Evolutionary conservation across 2,113 vertebrate genomes (phyloP).

Genomic region (Archilochus colubris): DNA sequence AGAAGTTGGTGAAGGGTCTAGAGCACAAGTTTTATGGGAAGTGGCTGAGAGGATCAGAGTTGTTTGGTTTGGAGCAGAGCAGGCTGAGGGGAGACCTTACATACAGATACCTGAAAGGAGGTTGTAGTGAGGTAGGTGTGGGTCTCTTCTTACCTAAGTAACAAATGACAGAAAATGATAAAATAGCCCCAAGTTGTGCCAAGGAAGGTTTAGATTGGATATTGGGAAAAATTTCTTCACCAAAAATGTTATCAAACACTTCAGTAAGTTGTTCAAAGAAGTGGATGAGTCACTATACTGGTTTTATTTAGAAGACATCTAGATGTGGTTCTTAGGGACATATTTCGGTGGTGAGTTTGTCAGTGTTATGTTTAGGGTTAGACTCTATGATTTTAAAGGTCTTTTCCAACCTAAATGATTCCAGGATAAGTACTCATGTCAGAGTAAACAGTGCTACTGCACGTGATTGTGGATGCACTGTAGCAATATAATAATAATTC

Average conservation of each 20-base stretch:
- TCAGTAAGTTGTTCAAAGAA: not conserved
- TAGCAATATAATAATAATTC: not conserved
- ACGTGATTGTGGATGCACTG: not conserved
- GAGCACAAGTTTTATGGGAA: rapidly evolving
- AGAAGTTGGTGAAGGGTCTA: rapidly evolving
- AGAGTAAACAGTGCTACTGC: not conserved
- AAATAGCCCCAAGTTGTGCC: not conserved
- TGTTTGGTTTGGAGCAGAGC: not conserved
- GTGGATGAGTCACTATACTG: not conserved
- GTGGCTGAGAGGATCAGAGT: rapidly evolving
- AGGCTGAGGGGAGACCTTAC: not conserved
- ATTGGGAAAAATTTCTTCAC: not conserved
- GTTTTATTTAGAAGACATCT: not conserved
- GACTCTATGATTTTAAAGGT: not conserved
- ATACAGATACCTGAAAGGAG: not conserved
- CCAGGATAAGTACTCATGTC: not conserved
- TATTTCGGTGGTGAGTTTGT: not conserved
- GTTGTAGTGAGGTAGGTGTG: rapidly evolving
- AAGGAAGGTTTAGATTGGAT: not conserved
- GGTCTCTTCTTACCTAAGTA: not conserved
- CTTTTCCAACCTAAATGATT: not conserved
- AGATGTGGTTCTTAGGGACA: not conserved
- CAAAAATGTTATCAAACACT: not conserved
- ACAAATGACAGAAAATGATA: not conserved
- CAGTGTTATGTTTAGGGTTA: not conserved